These are phyloP conservation scores for Champsocephalus gunnari DNA, from an alignment of 2,797 vertebrate species.

Conservation along the genomic window DNA sequence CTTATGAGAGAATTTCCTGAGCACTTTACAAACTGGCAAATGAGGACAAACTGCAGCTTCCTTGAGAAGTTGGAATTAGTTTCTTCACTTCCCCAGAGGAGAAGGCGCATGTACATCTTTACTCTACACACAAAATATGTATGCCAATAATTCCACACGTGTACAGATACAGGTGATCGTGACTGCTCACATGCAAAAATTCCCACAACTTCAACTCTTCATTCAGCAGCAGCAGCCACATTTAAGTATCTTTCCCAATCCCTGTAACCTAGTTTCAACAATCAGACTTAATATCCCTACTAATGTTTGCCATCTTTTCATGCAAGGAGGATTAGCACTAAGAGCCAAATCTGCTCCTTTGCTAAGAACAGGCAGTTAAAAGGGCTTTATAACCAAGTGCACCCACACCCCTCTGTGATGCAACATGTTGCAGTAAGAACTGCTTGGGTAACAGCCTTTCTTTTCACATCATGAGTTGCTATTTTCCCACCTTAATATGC, in stretches of 20 bases:
- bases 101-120: conserved; percentile 5
- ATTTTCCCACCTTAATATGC: conserved; percentile 78
- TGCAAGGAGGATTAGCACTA: conserved; percentile 76
- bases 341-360: conserved; percentile 76
- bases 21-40: neutral
- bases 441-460: conserved; percentile 75
- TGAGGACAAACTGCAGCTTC: conserved; percentile 3
- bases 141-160: neutral
- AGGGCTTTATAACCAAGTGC: conserved; percentile 67
- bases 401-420: conserved; percentile 81
- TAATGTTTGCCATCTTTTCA: conserved; percentile 77
- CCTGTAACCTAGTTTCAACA: conserved; percentile 75
- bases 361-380: conserved; percentile 77
- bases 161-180: neutral
- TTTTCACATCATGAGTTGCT: conserved; percentile 76
- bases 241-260: conserved; percentile 65
- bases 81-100: conserved; percentile 8
- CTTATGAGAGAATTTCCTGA: neutral
- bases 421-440: conserved; percentile 80
- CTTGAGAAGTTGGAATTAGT: neutral
- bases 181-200: neutral
- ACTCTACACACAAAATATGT: conserved; percentile 24
- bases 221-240: conserved; percentile 57
- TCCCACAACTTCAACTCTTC: conserved; percentile 43
- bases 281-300: conserved; percentile 73